These are phyloP conservation scores for Conus canariensis DNA, from an alignment of 2,888 invertebrate genomes.

Conservation along the genomic window DNA sequence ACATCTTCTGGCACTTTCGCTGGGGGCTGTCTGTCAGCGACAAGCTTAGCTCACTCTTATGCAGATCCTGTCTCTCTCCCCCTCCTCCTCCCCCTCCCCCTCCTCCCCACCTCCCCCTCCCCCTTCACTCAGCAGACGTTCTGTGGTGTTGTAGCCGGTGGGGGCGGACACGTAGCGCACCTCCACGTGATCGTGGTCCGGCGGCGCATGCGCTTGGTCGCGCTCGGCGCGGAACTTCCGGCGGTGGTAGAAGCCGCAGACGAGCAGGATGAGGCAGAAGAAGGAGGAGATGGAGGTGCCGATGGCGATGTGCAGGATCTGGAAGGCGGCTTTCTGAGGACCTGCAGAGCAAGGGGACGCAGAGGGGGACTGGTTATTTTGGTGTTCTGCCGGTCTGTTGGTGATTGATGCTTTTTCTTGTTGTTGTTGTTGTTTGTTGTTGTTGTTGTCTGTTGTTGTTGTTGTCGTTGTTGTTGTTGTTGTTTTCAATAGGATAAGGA, in stretches of 20 bases:
- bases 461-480: too few species aligned
- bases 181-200: slow-evolving; percentile 71
- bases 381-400: too few species aligned
- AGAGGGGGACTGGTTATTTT: not conserved
- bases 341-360: slow-evolving; percentile 39
- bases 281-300: slow-evolving; percentile 74
- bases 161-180: slow-evolving; percentile 73
- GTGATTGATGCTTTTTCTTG: too few species aligned
- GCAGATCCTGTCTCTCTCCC: not conserved
- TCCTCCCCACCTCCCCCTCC: slow-evolving; percentile 31
- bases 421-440: too few species aligned
- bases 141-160: slow-evolving; percentile 73
- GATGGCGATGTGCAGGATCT: slow-evolving; percentile 72
- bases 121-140: slow-evolving; percentile 66
- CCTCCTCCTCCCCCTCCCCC: not conserved
- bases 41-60: slow-evolving; percentile 30
- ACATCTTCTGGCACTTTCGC: slow-evolving; percentile 66
- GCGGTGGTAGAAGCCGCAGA: slow-evolving; percentile 73
- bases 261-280: slow-evolving; percentile 71
- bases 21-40: slow-evolving; percentile 54
- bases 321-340: slow-evolving; percentile 60
- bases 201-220: slow-evolving; percentile 48
- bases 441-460: too few species aligned
- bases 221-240: slow-evolving; percentile 66
- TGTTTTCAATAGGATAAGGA: too few species aligned